Conservation (phyloP, 1,140 invertebrate species). For the Drosophila truncata region DNA sequence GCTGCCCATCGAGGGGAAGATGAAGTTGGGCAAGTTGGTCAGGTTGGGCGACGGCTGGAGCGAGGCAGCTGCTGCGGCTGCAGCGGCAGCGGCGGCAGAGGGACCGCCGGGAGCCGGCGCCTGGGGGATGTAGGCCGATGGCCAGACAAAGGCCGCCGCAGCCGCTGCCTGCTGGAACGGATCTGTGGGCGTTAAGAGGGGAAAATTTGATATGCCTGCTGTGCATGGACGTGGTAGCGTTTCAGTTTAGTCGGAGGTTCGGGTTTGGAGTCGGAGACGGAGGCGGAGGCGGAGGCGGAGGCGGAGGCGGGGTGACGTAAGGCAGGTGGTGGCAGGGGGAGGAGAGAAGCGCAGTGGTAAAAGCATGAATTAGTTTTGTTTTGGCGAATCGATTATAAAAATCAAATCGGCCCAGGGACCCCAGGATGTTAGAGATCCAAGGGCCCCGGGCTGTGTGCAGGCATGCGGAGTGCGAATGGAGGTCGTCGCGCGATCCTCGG, state of each 20-base stretch:
- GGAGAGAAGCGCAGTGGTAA: slow-evolving; percentile 80
- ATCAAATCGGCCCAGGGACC: slow-evolving; percentile 58
- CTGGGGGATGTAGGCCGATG: slow-evolving; percentile 78
- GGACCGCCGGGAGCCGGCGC: slow-evolving; percentile 88
- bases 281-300: slow-evolving; percentile 7
- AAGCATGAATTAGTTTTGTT: slow-evolving; percentile 82
- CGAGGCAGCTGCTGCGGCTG: slow-evolving; percentile 86
- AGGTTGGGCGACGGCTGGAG: slow-evolving; percentile 87
- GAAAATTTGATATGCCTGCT: slow-evolving; percentile 84
- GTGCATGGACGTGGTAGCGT: slow-evolving; percentile 62
- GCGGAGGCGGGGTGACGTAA: slow-evolving; percentile 7
- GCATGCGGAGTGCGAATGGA: slow-evolving; percentile 39
- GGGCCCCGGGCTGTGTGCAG: slow-evolving; percentile 16
- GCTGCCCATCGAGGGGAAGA: slow-evolving; percentile 81
- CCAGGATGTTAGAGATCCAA: slow-evolving; percentile 5
- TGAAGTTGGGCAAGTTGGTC: slow-evolving; percentile 69
- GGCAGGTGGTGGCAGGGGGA: slow-evolving; percentile 5
- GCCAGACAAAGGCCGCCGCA: slow-evolving; percentile 85
- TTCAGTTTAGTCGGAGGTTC: slow-evolving; percentile 39
- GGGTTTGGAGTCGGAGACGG: slow-evolving; percentile 37
- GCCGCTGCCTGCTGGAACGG: slow-evolving; percentile 91
- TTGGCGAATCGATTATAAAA: slow-evolving; percentile 42
- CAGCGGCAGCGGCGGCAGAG: slow-evolving; percentile 85
- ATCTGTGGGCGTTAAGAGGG: slow-evolving; percentile 87
- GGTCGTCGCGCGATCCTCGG: slow-evolving; percentile 21